Conservation (phyloP, 2,113 vertebrate genomes). For the Colossoma macropomum region DNA sequence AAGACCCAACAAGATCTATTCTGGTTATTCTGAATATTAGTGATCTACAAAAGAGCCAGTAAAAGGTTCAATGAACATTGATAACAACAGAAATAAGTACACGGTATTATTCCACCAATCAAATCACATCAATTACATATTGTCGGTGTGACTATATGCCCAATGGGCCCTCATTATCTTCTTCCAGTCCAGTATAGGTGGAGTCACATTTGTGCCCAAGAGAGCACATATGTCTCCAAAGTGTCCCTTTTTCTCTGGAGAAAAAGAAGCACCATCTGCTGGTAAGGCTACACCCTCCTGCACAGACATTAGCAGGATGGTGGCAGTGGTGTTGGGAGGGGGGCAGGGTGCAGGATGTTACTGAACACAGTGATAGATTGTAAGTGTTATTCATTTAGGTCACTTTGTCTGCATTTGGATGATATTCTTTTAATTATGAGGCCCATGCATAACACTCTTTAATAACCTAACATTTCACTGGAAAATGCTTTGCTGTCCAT, state of each 20-base stretch:
- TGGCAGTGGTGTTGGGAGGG: neutral
- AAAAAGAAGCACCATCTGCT: slow-evolving; percentile 72
- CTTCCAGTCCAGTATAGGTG: slow-evolving; percentile 35
- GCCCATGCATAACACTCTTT: too few species aligned
- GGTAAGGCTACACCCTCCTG: slow-evolving; percentile 73
- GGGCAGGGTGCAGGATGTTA: neutral
- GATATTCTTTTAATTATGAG: slow-evolving; percentile 1
- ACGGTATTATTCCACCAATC: slow-evolving; percentile 16
- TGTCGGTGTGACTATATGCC: slow-evolving; percentile 8
- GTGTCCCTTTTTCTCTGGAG: slow-evolving; percentile 35
- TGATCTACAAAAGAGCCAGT: neutral
- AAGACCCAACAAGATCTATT: neutral
- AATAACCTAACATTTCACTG: neutral
- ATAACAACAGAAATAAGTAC: neutral
- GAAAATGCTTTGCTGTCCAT: neutral
- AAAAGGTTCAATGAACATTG: neutral
- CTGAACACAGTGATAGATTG: slow-evolving; percentile 19
- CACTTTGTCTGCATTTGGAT: neutral
- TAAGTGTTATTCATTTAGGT: neutral
- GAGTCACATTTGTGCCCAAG: slow-evolving; percentile 45
- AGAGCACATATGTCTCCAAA: slow-evolving; percentile 56
- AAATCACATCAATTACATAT: neutral
- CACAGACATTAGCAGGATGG: neutral
- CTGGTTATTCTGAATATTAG: slow-evolving; percentile 3
- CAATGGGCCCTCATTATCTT: slow-evolving; percentile 26